phyloP scores from a whole-genome alignment of 2,888 invertebrate genomes.

The Gymnocheta viridis region DNA sequence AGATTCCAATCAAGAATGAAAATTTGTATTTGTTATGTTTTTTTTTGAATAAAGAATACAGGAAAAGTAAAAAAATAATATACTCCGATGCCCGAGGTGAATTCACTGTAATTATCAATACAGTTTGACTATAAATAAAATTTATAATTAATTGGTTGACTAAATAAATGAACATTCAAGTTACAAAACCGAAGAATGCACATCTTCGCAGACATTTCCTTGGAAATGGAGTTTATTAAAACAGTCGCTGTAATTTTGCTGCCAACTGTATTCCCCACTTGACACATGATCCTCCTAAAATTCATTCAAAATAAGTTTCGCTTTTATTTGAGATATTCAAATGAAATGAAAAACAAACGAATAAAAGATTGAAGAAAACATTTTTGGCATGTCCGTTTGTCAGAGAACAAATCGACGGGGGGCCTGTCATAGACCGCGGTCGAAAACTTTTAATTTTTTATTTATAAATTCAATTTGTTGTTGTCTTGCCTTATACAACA shows the following conservation, averaged over 20 bases:
- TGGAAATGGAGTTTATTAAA: not conserved
- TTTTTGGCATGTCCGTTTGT: slow-evolving; percentile 29
- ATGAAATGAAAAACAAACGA: not conserved
- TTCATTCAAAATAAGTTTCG: not conserved
- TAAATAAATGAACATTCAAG: not conserved
- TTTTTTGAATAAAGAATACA: too few relatives aligned
- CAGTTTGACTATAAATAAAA: too few relatives aligned
- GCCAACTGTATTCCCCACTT: not conserved
- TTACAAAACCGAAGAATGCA: not conserved
- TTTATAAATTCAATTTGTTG: slow-evolving; percentile 13
- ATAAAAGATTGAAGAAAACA: not conserved
- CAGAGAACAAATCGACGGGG: slow-evolving; percentile 25
- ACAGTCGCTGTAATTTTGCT: not conserved
- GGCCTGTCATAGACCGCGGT: slow-evolving; percentile 41
- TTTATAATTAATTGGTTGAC: too few relatives aligned
- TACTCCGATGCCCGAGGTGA: too few relatives aligned
- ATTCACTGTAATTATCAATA: too few relatives aligned
- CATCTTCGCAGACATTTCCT: not conserved
- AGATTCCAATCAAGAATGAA: too few relatives aligned
- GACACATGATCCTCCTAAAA: not conserved
- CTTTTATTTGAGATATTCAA: slow-evolving; percentile 9
- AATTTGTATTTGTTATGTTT: too few relatives aligned
- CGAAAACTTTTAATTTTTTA: slow-evolving; percentile 25
- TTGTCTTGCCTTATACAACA: not conserved
- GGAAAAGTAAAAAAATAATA: too few relatives aligned